Conservation (phyloP, 2,797 vertebrate genomes). For the Rhinatrema bivittatum region DNA sequence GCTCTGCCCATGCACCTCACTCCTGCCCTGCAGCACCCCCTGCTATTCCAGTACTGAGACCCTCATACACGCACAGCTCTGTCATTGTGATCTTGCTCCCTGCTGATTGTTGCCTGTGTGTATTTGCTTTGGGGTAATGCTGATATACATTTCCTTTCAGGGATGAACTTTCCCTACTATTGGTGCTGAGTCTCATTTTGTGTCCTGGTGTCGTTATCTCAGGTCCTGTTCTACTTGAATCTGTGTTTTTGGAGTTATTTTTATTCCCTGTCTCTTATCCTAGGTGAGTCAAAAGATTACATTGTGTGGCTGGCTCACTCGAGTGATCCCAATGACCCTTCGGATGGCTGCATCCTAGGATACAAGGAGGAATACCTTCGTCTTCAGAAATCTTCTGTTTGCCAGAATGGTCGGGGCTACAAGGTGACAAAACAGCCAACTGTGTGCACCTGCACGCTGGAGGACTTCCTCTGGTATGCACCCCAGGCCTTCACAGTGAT, state of each 20-base stretch:
- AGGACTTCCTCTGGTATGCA: conserved; percentile 87
- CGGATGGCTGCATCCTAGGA: conserved; percentile 87
- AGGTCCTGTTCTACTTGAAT: too few species aligned
- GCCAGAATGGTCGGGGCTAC: conserved; percentile 82
- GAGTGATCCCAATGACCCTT: conserved; percentile 72
- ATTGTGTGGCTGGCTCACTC: conserved; percentile 89
- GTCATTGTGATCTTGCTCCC: too few species aligned
- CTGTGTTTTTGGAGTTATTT: too few species aligned
- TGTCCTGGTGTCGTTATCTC: not conserved
- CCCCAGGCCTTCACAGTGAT: too few species aligned
- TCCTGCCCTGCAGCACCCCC: too few species aligned
- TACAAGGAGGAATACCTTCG: conserved; percentile 84
- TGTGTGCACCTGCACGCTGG: conserved; percentile 75
- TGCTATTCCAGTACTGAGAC: too few species aligned
- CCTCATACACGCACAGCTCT: too few species aligned
- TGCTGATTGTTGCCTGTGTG: not conserved
- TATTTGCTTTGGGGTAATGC: not conserved
- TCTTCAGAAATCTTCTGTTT: conserved; percentile 80
- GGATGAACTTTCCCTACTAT: not conserved
- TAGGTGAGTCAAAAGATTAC: conserved; percentile 77
- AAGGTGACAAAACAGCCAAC: conserved; percentile 64
- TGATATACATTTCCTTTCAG: not conserved
- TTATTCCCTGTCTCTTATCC: conserved; percentile 6
- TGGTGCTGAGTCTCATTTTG: not conserved
- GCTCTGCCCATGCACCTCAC: too few species aligned